Conservation (phyloP, 2,113 vertebrate genomes). For the Podarcis muralis region DNA sequence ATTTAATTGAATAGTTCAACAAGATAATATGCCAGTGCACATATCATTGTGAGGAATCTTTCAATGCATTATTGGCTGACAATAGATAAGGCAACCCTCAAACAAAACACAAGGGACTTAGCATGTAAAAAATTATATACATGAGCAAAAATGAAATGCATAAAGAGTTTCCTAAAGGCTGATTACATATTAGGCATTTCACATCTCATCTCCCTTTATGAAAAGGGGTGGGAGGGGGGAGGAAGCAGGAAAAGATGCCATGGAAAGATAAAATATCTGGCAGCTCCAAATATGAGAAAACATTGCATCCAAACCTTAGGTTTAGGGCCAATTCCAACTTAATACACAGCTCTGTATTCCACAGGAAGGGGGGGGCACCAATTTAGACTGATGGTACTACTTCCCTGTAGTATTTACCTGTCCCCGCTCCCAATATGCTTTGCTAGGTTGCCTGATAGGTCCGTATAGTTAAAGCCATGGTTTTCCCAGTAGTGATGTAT, state of each 20-base stretch:
- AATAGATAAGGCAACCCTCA: slow-evolving; percentile 75
- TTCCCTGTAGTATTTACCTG: not conserved
- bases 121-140: slow-evolving; percentile 53
- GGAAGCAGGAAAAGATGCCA: not conserved
- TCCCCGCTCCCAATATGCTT: not conserved
- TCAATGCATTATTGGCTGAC: slow-evolving; percentile 70
- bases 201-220: slow-evolving; percentile 46
- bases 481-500: no score
- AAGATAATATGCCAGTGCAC: slow-evolving; percentile 77
- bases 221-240: not conserved
- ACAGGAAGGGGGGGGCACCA: not conserved
- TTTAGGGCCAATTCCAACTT: not conserved
- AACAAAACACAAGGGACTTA: slow-evolving; percentile 59
- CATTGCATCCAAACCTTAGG: not conserved
- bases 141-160: slow-evolving; percentile 36
- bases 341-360: not conserved
- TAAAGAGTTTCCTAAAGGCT: slow-evolving; percentile 55
- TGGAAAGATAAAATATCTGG: slow-evolving; percentile 18
- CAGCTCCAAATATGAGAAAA: slow-evolving; percentile 4
- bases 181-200: slow-evolving; percentile 54
- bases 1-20: slow-evolving; percentile 85
- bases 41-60: slow-evolving; percentile 66
- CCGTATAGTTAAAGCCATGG: no score
- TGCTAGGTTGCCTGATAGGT: slow-evolving; percentile 1
- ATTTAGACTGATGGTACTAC: not conserved